Base-by-base conservation (phyloP, 53 echinoderm and acorn worm genomes). In the Mesocentrotus franciscanus region DNA sequence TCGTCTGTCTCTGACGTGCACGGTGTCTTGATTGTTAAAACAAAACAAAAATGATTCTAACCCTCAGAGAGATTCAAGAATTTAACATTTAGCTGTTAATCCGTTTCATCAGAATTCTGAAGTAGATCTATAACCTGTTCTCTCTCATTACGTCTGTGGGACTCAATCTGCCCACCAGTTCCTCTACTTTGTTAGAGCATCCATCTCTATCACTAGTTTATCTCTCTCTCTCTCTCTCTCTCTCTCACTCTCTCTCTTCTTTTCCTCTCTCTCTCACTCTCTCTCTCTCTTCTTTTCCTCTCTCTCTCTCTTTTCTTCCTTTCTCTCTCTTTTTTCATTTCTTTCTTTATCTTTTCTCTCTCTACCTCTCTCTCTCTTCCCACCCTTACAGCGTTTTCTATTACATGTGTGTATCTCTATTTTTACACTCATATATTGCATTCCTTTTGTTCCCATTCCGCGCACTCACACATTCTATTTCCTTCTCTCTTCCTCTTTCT, bases 11-110 rank as follows among this genome's bases (percentile, higher is more conserved):
- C 87, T 2, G 84, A 39, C 18, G 8, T 84, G 84, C 11, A 20
- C 84, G 87, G n/a, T 58, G n/a, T 87, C 27, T 58, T 26, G 87
- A 57, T 56, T 87, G 57, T 87, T 27, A 57, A 87, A 58, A 57
- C 49, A 87, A 87, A 58, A 87, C n/a, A n/a, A 57, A 87, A 87
- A 87, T 87, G 59, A 27, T 87, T 87, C 58, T n/a, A 10, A 26
- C 29, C n/a, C 26, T 9, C 13, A 87, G 58, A 87, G 87, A 58
- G 26, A 27, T 58, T n/a, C 12, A 11, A 56, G n/a, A 7, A 87
- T 27, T 87, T 10, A 57, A 56, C 87, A 55, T 84, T 84, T 84
- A 55, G 39, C 18, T 55, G 84, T 22, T 84, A 84, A 87, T 58
- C 87, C 8, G n/a, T 58, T n/a, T 26, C 11, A 87, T 58, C 57